A percentile compares a stretch with the other conserved stretches of the same genome.
Evolutionary conservation across 1,140 invertebrate species (phyloP).

Genomic region (Drosophila equinoxialis): DNA sequence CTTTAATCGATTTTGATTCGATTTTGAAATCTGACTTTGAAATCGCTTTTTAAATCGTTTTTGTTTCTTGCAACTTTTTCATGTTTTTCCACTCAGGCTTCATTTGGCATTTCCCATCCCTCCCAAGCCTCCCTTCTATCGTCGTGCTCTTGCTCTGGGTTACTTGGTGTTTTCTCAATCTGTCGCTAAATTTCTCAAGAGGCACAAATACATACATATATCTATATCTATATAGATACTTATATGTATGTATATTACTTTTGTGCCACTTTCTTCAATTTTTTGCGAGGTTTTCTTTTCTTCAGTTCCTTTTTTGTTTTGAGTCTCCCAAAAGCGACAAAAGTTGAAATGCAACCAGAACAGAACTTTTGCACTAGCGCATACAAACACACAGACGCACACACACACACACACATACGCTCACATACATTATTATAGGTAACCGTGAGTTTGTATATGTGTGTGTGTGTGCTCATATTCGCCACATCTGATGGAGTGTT

Average conservation of each 20-base stretch:
- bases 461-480: neutral
- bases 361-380: constrained; percentile 37
- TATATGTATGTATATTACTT: constrained; percentile 54
- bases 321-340: constrained; percentile 38
- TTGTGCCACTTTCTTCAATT: constrained; percentile 47
- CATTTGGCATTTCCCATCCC: constrained; percentile 20
- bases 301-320: neutral
- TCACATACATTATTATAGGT: too few species aligned
- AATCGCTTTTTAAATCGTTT: constrained; percentile 77
- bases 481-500: constrained; percentile 3
- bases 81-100: constrained; percentile 4
- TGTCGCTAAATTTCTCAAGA: constrained; percentile 72
- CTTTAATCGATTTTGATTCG: constrained; percentile 60
- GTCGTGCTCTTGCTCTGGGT: neutral
- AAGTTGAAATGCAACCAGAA: constrained; percentile 54
- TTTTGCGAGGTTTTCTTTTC: neutral
- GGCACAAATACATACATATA: constrained; percentile 37
- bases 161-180: constrained; percentile 37
- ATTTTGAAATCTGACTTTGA: constrained; percentile 66
- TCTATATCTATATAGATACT: neutral
- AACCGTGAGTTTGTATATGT: neutral
- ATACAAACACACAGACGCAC: neutral
- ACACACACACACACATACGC: too few species aligned
- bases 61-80: constrained; percentile 61
- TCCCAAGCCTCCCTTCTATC: neutral